Conservation (phyloP, 2,113 vertebrate genomes). For the Pygoscelis antarcticus region DNA sequence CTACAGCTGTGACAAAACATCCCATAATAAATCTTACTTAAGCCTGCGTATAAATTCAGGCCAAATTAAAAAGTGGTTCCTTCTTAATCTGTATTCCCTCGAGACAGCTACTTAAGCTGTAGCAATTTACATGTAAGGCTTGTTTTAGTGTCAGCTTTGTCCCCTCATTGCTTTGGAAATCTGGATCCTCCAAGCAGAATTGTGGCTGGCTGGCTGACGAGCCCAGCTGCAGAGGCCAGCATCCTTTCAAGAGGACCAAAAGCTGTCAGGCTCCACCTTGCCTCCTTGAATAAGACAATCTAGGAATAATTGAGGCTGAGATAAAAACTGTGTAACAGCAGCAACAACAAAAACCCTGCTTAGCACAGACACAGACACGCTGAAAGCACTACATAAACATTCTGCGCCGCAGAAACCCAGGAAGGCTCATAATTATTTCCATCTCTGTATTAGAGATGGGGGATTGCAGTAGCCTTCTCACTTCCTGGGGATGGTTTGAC, state of each 20-base stretch:
- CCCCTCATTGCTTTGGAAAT: neutral
- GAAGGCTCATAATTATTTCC: neutral
- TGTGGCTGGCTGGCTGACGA: neutral
- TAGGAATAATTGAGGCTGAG: neutral
- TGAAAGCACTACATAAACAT: neutral
- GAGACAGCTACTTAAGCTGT: neutral
- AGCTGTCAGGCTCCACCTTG: neutral
- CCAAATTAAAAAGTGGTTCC: neutral
- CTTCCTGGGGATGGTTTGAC: neutral
- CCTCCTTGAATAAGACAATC: neutral
- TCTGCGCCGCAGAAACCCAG: neutral
- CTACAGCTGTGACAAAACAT: neutral
- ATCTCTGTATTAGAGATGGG: neutral
- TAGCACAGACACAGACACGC: neutral
- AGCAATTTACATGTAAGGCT: neutral
- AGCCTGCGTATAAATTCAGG: neutral
- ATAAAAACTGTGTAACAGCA: constrained; percentile 1
- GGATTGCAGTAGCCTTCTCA: neutral
- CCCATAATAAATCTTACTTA: neutral
- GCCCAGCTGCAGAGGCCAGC: neutral
- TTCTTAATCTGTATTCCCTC: neutral
- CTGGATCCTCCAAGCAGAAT: neutral
- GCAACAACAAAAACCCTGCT: neutral
- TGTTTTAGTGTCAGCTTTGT: neutral
- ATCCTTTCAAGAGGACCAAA: neutral